Evolutionary conservation across 2,888 invertebrate species (phyloP), one percentile per base, ranked within the genome.

Genomic region (Sturmia bella): DNA sequence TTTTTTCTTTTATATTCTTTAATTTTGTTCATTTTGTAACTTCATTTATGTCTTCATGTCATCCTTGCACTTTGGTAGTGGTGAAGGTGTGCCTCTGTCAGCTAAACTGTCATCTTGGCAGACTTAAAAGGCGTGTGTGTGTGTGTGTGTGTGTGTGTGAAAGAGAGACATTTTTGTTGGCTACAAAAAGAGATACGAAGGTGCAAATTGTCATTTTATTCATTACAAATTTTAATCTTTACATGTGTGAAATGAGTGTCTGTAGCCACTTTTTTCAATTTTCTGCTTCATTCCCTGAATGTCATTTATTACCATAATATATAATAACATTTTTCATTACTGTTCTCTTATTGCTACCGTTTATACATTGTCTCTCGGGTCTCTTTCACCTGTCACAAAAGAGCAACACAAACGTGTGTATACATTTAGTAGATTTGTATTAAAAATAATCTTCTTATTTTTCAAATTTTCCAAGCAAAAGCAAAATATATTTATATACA

Each of bases 121-220:
- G 56, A 57, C 74, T 19, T 13, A 52, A 56, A 54, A 69, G 73
- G 77, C 69, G 73, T 64, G 61, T 15, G 27, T 27, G 6, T 27
- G 27, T 27, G n/a, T n/a, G n/a, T n/a, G n/a, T n/a, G n/a, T 6
- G 27, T 27, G 27, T 3, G 3, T 4, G 27, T 4, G 63, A 27
- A 13, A 37, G 43, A 32, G 21, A 43, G 21, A 27, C 15, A 21
- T 32, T 72, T 50, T 21, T 37, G 32, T n/a, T 57, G 21, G n/a
- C 24, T 27, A 11, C 17, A 21, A 32, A 76, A 32, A 45, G 45
- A 45, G 27, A 48, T 24, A 24, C 56, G 37, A 66, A 82, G 74
- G 82, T 82, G 78, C 70, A 82, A 82, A 82, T 74, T 78, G 74
- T 78, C 57, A 50, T 59, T 79, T 69, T 70, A 69, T 78, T 74